Evolutionary conservation across 1,140 invertebrate genomes (phyloP).

Genomic region (Bombyx mandarina): DNA sequence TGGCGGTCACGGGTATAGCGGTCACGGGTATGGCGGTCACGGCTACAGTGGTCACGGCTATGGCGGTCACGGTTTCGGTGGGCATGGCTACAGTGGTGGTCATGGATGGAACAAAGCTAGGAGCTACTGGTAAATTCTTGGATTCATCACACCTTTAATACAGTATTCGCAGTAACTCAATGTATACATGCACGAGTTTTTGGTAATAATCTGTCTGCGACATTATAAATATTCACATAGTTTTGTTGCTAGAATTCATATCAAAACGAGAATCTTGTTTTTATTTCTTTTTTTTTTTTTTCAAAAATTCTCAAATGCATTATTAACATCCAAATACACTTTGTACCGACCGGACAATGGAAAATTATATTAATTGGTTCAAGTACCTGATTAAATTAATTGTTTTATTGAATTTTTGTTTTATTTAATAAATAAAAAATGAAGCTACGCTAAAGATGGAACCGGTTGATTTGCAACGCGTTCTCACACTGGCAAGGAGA

Average conservation of each 20-base stretch:
- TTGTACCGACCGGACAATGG: no score
- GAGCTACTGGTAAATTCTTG: conserved; percentile 1
- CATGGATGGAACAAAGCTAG: conserved; percentile 1
- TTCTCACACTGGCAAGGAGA: no score
- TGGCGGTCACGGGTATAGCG: conserved; percentile 8
- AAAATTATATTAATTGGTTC: not conserved
- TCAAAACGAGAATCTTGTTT: no score
- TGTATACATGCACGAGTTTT: not conserved
- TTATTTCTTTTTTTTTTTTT: no score
- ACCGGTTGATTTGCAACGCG: no score
- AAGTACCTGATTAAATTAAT: conserved; percentile 3
- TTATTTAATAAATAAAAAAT: no score
- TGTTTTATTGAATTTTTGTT: not conserved
- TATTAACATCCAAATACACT: no score
- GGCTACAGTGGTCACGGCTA: conserved; percentile 13
- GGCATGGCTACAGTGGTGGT: conserved; percentile 1
- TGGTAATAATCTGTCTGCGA: no score
- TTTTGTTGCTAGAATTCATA: no score
- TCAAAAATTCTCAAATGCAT: no score
- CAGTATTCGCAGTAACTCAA: not conserved
- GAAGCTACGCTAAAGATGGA: no score
- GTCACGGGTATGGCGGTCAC: conserved; percentile 9
- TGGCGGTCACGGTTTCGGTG: conserved; percentile 28
- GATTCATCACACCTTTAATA: not conserved
- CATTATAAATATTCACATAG: no score